Conservation (phyloP, 2,888 invertebrate genomes). For the Clivina fossor region DNA sequence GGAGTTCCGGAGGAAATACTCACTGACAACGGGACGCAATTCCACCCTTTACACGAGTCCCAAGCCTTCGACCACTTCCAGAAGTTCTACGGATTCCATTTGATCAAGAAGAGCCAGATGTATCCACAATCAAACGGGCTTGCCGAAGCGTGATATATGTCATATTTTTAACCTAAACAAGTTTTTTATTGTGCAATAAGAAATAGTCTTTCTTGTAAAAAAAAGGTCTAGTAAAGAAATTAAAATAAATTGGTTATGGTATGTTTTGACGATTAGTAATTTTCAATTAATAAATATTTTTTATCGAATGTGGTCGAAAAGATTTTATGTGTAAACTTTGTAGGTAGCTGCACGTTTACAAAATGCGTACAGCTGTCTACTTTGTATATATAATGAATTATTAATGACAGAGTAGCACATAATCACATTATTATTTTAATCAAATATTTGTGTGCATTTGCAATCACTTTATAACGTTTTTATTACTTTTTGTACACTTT, state of each 20-base stretch:
- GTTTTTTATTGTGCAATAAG: too few relatives aligned
- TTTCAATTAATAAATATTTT: too few relatives aligned
- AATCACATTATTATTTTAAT: constrained; percentile 28
- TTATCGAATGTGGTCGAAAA: too few relatives aligned
- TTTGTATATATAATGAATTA: constrained; percentile 23
- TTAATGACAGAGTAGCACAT: constrained; percentile 23
- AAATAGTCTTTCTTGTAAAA: background rate
- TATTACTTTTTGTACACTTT: constrained; percentile 55
- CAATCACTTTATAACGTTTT: constrained; percentile 50
- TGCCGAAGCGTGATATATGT: constrained; percentile 1
- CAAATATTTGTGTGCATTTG: constrained; percentile 33
- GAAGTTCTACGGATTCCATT: background rate
- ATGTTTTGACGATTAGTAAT: too few relatives aligned
- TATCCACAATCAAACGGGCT: constrained; percentile 4
- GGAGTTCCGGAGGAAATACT: background rate
- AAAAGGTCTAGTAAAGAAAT: too few relatives aligned
- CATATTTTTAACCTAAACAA: too few relatives aligned
- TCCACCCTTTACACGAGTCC: background rate
- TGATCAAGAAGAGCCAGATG: background rate
- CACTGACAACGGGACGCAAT: constrained; percentile 3
- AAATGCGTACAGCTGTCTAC: constrained; percentile 21
- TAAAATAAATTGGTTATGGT: too few relatives aligned
- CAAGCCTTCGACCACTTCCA: background rate
- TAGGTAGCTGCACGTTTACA: too few relatives aligned
- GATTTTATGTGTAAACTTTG: too few relatives aligned